Conservation (phyloP, 2,888 invertebrate species). For the Drosophila conformis region DNA sequence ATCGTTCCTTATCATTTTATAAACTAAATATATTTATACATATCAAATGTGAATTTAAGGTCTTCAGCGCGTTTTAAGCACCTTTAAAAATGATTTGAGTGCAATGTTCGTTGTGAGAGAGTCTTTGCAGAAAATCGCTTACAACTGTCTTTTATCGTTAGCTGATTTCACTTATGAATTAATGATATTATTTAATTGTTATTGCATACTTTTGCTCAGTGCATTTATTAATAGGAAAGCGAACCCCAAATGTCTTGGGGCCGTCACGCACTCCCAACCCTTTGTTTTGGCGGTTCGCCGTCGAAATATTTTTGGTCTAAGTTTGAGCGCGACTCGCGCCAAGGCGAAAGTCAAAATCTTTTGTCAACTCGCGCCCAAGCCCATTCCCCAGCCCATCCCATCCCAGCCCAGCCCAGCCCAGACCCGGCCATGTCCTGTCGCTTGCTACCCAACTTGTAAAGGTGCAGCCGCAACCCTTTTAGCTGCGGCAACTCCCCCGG, state of each 20-base stretch:
- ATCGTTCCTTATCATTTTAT: too few species aligned
- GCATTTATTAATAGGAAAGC: slow-evolving; percentile 46
- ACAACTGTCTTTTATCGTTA: neutral
- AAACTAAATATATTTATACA: too few species aligned
- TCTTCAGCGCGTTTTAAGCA: neutral
- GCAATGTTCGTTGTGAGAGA: fast-evolving
- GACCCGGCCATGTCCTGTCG: neutral
- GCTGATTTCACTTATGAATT: neutral
- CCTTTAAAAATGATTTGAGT: neutral
- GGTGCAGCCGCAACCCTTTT: slow-evolving; percentile 78
- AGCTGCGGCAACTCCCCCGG: slow-evolving; percentile 58
- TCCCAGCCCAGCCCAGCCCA: neutral
- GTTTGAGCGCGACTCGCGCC: slow-evolving; percentile 69
- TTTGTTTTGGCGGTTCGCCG: slow-evolving; percentile 35
- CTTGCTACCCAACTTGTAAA: slow-evolving; percentile 31
- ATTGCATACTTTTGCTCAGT: slow-evolving; percentile 17
- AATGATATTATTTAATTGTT: neutral
- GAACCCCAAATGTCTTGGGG: slow-evolving; percentile 32
- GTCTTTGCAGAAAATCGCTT: neutral
- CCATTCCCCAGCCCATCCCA: neutral
- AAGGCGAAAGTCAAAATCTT: slow-evolving; percentile 74
- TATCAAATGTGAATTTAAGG: neutral
- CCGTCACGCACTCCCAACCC: slow-evolving; percentile 34
- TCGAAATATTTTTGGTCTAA: slow-evolving; percentile 82
- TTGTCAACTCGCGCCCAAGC: slow-evolving; percentile 68